Evolutionary conservation across 2,797 vertebrate species (phyloP).

Genomic region (Crotalus adamanteus): DNA sequence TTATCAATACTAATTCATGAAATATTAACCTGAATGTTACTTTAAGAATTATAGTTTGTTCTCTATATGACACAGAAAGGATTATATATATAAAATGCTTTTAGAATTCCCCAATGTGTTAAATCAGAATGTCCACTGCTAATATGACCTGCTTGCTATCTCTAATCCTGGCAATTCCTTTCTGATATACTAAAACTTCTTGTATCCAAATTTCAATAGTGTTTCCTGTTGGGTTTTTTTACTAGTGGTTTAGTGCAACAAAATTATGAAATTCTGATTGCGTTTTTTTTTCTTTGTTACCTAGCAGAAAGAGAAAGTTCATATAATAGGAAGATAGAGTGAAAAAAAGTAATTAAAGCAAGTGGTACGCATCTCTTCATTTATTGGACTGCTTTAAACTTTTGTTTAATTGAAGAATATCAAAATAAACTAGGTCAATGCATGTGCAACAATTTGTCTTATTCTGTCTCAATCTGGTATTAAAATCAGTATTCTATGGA

Average conservation of each 20-base stretch:
- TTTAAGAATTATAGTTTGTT: background rate
- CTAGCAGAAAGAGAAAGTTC: background rate
- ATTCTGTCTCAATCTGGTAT: slow-evolving; percentile 40
- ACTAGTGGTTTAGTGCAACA: background rate
- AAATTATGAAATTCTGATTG: background rate
- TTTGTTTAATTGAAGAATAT: slow-evolving; percentile 7
- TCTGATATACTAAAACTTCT: background rate
- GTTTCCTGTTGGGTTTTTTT: background rate
- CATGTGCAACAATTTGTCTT: slow-evolving; percentile 46
- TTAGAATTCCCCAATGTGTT: slow-evolving; percentile 4
- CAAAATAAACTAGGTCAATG: slow-evolving; percentile 42
- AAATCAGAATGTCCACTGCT: background rate
- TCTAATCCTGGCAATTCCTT: background rate
- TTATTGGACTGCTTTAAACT: background rate
- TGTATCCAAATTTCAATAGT: background rate
- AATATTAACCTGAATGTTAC: background rate
- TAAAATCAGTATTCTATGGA: slow-evolving; percentile 63
- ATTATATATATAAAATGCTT: slow-evolving; percentile 19
- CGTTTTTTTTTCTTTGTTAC: background rate
- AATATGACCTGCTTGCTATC: background rate
- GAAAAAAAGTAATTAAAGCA: background rate
- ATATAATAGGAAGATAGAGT: background rate
- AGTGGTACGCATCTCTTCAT: background rate
- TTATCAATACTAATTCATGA: background rate
- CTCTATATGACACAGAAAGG: background rate